A percentile compares a stretch with the other conserved stretches of the same genome.
These are phyloP conservation scores for Coracias cyanogaster DNA, from an alignment of 2,797 vertebrate species.

Conservation along the genomic window DNA sequence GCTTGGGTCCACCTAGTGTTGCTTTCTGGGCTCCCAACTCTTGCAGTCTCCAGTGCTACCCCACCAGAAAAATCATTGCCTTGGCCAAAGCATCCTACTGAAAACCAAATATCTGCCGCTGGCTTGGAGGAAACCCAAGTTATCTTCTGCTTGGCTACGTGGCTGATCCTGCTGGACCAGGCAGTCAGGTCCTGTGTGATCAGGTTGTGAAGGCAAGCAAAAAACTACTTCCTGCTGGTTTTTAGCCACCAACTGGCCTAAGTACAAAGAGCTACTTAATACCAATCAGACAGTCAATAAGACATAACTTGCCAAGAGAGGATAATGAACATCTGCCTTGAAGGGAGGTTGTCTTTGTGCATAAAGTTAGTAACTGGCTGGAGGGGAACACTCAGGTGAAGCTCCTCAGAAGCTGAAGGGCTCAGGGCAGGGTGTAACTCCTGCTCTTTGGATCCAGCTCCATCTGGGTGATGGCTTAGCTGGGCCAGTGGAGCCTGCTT, in stretches of 20 bases:
- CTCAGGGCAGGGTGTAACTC: not conserved
- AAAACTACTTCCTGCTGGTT: not conserved
- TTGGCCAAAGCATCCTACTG: not conserved
- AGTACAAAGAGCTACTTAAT: not conserved
- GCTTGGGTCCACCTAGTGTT: constrained; percentile 46
- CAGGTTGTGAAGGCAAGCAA: not conserved
- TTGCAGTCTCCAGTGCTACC: not conserved
- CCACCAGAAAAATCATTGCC: not conserved
- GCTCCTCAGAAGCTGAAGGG: not conserved
- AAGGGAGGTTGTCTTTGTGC: not conserved
- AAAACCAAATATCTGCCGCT: not conserved
- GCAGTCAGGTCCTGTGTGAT: not conserved
- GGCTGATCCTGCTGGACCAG: not conserved
- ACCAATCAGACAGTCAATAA: not conserved
- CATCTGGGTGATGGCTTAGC: not conserved
- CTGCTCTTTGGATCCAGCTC: not conserved
- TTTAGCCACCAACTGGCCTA: not conserved
- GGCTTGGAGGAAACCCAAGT: not conserved
- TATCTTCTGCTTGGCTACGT: not conserved
- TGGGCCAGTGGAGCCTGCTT: not conserved
- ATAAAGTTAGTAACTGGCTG: not conserved
- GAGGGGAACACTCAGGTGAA: not conserved
- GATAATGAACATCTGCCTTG: not conserved
- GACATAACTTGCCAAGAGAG: not conserved
- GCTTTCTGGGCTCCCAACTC: not conserved